Evolutionary conservation across 2,113 vertebrate genomes (phyloP).

Genomic region (Cyprinus carpio): DNA sequence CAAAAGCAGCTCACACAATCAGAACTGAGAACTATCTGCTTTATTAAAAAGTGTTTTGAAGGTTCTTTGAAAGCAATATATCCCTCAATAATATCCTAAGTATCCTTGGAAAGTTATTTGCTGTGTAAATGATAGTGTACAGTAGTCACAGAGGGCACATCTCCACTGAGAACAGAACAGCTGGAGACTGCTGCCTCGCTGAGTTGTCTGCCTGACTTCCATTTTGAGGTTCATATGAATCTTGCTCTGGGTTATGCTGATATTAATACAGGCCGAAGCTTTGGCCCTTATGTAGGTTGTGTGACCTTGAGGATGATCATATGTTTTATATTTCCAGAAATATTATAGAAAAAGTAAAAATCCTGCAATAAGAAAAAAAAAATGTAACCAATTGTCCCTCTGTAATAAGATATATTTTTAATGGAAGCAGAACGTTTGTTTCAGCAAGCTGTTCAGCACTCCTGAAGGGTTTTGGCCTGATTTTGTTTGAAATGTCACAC

Average conservation of each 20-base stretch:
- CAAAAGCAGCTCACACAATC: not conserved
- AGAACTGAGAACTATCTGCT: not conserved
- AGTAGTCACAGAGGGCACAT: not conserved
- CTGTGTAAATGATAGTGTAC: conserved; percentile 23
- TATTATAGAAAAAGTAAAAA: not conserved
- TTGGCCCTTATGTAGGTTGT: not conserved
- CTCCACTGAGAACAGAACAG: conserved; percentile 18
- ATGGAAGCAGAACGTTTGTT: not conserved
- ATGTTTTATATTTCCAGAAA: not conserved
- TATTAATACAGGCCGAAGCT: not conserved
- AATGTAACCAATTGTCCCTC: not conserved
- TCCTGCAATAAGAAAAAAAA: not conserved
- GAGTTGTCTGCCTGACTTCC: conserved; percentile 6
- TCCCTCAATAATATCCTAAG: conserved; percentile 8
- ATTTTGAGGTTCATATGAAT: conserved; percentile 11
- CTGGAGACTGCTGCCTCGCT: conserved; percentile 13
- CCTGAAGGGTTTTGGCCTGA: not conserved
- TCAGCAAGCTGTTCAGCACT: not conserved
- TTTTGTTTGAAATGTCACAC: not conserved
- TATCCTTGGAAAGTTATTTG: conserved; percentile 22
- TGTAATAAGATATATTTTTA: not conserved
- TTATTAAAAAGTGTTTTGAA: not conserved
- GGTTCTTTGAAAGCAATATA: not conserved
- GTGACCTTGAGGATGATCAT: not conserved
- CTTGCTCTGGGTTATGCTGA: conserved; percentile 1